Percentiles rank a stretch among this genome's conserved stretches.
Conservation (phyloP, 2,797 vertebrate species). For the Lophotriccus pileatus region DNA sequence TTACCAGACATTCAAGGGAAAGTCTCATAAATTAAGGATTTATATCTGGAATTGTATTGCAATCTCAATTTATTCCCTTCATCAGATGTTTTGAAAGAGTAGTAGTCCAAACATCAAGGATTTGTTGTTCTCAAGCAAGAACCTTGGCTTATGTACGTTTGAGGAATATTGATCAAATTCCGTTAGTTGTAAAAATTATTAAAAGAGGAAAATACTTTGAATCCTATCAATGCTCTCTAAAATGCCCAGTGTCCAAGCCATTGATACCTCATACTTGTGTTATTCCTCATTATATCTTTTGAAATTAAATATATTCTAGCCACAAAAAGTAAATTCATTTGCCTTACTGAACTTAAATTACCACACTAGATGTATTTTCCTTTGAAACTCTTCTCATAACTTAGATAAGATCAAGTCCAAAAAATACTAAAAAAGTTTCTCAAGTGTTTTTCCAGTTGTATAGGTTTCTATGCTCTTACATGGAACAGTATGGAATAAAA, state of each 20-base stretch:
- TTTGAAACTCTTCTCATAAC: not conserved
- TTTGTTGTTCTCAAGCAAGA: not conserved
- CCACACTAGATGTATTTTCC: not conserved
- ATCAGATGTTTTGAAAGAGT: not conserved
- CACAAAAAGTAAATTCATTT: not conserved
- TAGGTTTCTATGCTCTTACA: not conserved
- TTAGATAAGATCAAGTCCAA: not conserved
- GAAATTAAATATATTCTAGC: not conserved
- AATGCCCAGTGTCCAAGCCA: not conserved
- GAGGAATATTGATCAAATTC: not conserved
- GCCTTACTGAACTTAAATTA: not conserved
- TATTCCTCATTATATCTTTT: not conserved
- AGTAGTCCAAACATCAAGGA: not conserved
- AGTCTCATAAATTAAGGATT: not conserved
- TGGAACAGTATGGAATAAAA: not conserved
- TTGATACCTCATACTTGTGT: not conserved
- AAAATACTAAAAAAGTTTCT: not conserved
- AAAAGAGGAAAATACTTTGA: not conserved
- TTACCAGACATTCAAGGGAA: not conserved
- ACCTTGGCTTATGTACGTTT: not conserved
- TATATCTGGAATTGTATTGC: not conserved
- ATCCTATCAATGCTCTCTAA: not conserved
- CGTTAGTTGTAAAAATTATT: not conserved
- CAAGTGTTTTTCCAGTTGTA: not conserved
- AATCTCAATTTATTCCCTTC: not conserved